These are phyloP conservation scores for Yponomeuta plumbellus DNA, from an alignment of 2,888 invertebrate species.

Conservation along the genomic window DNA sequence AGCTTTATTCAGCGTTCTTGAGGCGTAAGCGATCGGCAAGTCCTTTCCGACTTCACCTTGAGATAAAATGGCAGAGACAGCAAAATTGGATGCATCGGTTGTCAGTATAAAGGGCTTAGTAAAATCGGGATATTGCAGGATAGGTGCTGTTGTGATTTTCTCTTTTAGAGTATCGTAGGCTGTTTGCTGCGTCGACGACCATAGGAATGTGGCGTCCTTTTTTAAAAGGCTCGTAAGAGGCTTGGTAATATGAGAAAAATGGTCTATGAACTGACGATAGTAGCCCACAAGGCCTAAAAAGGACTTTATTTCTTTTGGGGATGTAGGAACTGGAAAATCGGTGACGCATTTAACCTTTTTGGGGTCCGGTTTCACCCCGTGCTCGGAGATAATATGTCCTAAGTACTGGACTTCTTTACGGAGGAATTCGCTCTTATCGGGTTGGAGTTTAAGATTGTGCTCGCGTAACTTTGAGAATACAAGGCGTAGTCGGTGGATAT, in stretches of 20 bases:
- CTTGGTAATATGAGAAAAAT: constrained; percentile 24
- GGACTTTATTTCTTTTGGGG: constrained; percentile 34
- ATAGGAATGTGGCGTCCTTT: constrained; percentile 19
- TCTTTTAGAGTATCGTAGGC: constrained; percentile 24
- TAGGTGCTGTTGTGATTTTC: constrained; percentile 25
- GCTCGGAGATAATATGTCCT: constrained; percentile 5
- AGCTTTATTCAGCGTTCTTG: constrained; percentile 15
- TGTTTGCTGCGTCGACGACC: neutral
- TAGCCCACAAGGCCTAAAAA: constrained; percentile 36
- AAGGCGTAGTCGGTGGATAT: neutral
- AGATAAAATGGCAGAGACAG: constrained; percentile 16
- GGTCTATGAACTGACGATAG: constrained; percentile 33
- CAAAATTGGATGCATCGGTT: constrained; percentile 24
- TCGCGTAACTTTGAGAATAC: neutral
- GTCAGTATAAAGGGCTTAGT: constrained; percentile 24
- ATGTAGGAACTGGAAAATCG: constrained; percentile 33
- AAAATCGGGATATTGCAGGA: constrained; percentile 26
- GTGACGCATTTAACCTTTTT: constrained; percentile 29
- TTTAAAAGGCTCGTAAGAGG: constrained; percentile 25
- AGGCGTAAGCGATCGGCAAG: constrained; percentile 17
- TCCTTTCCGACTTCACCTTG: constrained; percentile 19
- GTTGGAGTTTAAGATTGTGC: constrained; percentile 10
- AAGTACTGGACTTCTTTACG: constrained; percentile 3
- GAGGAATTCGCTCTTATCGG: constrained; percentile 13
- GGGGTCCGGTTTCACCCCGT: constrained; percentile 33